Conservation (phyloP, 1,140 invertebrate species). For the Mesaphorura yosii region DNA sequence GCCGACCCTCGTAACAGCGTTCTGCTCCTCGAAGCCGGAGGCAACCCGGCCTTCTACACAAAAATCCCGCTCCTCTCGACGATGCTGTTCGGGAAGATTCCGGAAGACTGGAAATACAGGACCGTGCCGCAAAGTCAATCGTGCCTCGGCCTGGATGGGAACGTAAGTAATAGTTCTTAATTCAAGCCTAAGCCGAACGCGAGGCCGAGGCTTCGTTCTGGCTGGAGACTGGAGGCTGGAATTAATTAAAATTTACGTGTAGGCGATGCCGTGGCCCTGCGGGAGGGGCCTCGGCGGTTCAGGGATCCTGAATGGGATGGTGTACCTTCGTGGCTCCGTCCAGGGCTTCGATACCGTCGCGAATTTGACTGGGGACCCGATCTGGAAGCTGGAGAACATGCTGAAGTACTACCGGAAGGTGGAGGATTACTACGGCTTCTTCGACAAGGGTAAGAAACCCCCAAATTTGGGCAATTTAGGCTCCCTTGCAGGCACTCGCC, state of each 20-base stretch:
- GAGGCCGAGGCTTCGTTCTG: conserved; percentile 5
- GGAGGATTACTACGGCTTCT: conserved; percentile 23
- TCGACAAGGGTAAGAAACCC: conserved; percentile 19
- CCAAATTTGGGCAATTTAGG: background rate
- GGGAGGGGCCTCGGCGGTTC: conserved; percentile 45
- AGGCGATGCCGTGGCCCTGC: conserved; percentile 34
- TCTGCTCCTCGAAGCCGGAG: conserved; percentile 57
- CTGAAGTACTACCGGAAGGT: conserved; percentile 22
- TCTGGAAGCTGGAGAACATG: conserved; percentile 20
- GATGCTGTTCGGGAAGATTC: conserved; percentile 14
- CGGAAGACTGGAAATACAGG: conserved; percentile 32
- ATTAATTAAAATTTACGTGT: background rate
- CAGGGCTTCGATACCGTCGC: conserved; percentile 21
- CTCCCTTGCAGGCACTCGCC: background rate
- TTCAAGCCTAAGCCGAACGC: background rate
- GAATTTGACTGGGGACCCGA: conserved; percentile 15
- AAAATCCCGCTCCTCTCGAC: conserved; percentile 17
- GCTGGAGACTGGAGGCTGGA: background rate
- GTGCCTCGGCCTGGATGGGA: conserved; percentile 18
- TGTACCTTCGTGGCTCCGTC: conserved; percentile 48
- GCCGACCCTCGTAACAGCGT: conserved; percentile 48
- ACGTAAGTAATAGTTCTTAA: conserved; percentile 12
- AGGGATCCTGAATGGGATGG: conserved; percentile 52
- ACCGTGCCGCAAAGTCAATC: conserved; percentile 22
- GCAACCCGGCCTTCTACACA: conserved; percentile 30